Conservation (phyloP, 2,797 vertebrate species). For the Heterohyrax brucei region DNA sequence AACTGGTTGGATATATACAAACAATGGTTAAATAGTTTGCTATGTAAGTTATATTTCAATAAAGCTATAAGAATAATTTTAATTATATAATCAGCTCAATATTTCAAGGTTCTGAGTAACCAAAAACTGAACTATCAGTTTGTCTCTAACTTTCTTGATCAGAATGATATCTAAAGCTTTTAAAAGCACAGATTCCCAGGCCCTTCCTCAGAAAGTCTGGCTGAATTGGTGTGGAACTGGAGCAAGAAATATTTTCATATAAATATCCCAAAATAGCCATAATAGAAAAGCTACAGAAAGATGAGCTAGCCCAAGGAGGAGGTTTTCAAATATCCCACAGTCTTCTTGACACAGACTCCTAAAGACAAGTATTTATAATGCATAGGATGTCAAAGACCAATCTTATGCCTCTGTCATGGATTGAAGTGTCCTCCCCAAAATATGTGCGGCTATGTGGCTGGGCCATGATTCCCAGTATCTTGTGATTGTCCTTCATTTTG, state of each 20-base stretch:
- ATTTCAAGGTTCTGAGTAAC: neutral
- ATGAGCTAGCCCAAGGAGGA: neutral
- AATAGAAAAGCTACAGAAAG: conserved; percentile 9
- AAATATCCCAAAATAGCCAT: neutral
- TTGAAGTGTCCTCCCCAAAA: too few species aligned
- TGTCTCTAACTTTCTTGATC: neutral
- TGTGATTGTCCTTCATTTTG: too few species aligned
- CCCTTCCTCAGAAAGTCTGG: neutral
- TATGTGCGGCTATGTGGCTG: too few species aligned
- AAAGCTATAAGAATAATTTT: neutral
- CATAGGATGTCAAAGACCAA: neutral
- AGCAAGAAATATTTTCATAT: conserved; percentile 12
- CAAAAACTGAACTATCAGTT: neutral
- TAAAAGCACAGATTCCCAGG: neutral
- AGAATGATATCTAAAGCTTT: neutral
- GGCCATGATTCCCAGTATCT: too few species aligned
- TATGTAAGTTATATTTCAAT: neutral
- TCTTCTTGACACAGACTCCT: neutral
- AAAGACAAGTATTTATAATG: neutral
- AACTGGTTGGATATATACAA: neutral
- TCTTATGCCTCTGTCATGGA: neutral
- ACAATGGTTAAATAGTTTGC: neutral
- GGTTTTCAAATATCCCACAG: neutral
- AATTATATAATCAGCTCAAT: neutral
- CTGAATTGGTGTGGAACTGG: neutral